Percentiles rank a stretch among this genome's conserved stretches.
Evolutionary conservation across 2,113 vertebrate genomes (phyloP).

Genomic region (Piliocolobus tephrosceles): DNA sequence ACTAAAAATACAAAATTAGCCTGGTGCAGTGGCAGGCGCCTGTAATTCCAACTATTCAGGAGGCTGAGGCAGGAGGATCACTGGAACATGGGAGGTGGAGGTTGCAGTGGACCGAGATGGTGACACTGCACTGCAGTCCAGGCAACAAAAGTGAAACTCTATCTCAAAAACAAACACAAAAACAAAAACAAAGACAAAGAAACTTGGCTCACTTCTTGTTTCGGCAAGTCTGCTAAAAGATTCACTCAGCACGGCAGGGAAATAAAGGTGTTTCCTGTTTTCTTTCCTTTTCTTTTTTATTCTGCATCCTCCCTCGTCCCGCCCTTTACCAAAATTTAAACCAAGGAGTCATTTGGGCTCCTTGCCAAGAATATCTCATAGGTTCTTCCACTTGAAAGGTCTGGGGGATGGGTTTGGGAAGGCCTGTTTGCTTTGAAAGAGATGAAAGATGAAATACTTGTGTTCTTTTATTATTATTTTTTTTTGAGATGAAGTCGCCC

Average conservation of each 20-base stretch:
- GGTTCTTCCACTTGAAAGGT: not conserved
- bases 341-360: not conserved
- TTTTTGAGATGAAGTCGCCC: not conserved
- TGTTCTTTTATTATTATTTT: not conserved
- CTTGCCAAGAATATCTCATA: not conserved
- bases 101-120: too few relatives aligned
- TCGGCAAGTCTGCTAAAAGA: not conserved
- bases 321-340: not conserved
- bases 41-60: too few relatives aligned
- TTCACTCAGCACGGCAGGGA: not conserved
- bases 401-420: not conserved
- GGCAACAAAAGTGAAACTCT: too few relatives aligned
- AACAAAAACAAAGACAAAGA: not conserved
- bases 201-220: not conserved
- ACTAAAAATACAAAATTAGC: too few relatives aligned
- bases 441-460: not conserved
- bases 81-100: too few relatives aligned
- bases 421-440: not conserved
- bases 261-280: not conserved
- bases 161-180: not conserved
- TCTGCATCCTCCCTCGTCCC: too few relatives aligned
- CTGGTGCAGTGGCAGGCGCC: too few relatives aligned
- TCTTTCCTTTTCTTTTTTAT: not conserved
- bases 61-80: too few relatives aligned
- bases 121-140: too few relatives aligned